Percentiles rank a stretch among this genome's conserved stretches.
Conservation (phyloP, 1,140 invertebrate species). For the Drosophila simulans region DNA sequence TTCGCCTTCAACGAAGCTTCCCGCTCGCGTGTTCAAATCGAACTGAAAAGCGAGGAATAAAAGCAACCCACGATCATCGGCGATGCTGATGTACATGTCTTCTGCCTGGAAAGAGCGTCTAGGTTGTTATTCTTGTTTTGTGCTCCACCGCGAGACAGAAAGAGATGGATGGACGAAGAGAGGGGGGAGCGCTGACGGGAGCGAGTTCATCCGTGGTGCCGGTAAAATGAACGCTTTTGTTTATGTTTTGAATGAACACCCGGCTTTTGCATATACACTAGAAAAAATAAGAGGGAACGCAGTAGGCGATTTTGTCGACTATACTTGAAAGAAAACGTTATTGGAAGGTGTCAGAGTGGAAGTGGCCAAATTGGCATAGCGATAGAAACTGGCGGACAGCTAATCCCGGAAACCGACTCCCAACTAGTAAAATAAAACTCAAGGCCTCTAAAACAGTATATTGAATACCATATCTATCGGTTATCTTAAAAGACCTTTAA, state of each 20-base stretch:
- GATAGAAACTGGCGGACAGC: too few species aligned
- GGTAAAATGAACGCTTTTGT: slow-evolving; percentile 73
- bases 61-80: slow-evolving; percentile 34
- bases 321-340: too few species aligned
- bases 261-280: neutral
- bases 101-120: slow-evolving; percentile 10
- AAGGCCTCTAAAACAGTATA: too few species aligned
- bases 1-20: slow-evolving; percentile 8
- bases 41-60: slow-evolving; percentile 47
- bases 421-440: too few species aligned
- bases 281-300: neutral
- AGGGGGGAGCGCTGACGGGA: slow-evolving; percentile 8
- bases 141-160: slow-evolving; percentile 43
- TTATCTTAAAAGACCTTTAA: too few species aligned
- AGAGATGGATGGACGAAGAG: neutral
- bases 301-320: too few species aligned
- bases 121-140: slow-evolving; percentile 24
- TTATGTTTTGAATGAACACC: slow-evolving; percentile 65
- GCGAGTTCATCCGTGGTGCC: slow-evolving; percentile 31
- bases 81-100: slow-evolving; percentile 23
- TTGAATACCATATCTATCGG: too few species aligned
- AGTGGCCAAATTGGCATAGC: too few species aligned
- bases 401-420: too few species aligned
- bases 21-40: slow-evolving; percentile 44
- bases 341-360: too few species aligned